A percentile compares a stretch with the other conserved stretches of the same genome.
phyloP scores from a whole-genome alignment of 2,113 vertebrate genomes.

The Thermophis baileyi region DNA sequence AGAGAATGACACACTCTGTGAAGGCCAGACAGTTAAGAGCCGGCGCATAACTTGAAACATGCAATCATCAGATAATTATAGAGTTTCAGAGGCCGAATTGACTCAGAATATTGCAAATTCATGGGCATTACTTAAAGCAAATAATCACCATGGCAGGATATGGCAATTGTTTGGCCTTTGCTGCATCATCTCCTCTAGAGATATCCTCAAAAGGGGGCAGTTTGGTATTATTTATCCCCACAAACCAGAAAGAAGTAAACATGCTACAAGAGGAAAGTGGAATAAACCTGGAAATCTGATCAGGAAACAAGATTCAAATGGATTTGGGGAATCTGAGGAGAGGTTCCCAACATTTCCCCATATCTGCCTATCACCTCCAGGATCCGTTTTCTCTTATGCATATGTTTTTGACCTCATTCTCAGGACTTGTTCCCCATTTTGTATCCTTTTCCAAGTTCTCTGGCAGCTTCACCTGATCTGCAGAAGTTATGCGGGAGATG shows the following conservation, averaged over 20 bases:
- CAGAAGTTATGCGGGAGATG: neutral
- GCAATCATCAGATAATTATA: slow-evolving; percentile 1
- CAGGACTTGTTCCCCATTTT: neutral
- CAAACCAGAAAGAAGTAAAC: neutral
- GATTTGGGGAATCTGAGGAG: neutral
- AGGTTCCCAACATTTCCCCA: neutral
- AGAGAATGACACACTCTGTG: neutral
- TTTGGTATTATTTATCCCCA: neutral
- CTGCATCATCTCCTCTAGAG: neutral
- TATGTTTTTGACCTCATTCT: neutral
- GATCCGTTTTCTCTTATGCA: neutral
- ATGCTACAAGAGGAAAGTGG: neutral
- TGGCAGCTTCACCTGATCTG: neutral
- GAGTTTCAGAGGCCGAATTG: neutral
- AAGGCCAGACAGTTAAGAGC: neutral
- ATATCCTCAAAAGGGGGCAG: neutral
- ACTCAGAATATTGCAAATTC: neutral
- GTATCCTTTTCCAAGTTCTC: neutral
- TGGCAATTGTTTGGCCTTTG: neutral
- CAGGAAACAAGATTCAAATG: neutral
- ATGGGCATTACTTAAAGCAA: neutral
- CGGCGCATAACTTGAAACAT: neutral
- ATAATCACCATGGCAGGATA: neutral
- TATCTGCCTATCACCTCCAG: neutral
- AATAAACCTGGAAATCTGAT: neutral